Evolutionary conservation across 2,888 invertebrate genomes (phyloP), one percentile per base, ranked within the genome.

Genomic region (Sthenelais limicola): DNA sequence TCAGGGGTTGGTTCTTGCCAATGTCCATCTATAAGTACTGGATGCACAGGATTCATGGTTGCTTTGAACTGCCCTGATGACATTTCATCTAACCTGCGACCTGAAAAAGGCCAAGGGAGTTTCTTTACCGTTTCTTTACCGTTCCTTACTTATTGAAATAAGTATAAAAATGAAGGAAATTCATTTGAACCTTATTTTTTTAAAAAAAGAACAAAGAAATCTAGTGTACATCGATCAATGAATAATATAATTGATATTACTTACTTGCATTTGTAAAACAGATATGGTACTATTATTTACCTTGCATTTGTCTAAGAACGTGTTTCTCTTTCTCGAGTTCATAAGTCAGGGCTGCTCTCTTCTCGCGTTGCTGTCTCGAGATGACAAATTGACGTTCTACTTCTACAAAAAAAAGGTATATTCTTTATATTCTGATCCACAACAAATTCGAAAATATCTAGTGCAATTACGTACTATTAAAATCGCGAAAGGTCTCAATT

Each of bases 311-410:
- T 47, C 87, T 75, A 7, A 87, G 82, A 3, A 85, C 79, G 75
- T 88, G 88, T 74, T 86, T 86, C 77, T 87, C 85, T 28, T 84
- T 83, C 72, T 87, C 87, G 28, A 87, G 80, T 69, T 87, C 86
- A 49, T 84, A 76, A n/a, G 85, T 81, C 7, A 87, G 85, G 30
- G 83, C 82, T 3, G 85, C 79, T 38, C 84, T 74, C 77, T 86
- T 81, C 49, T 82, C 83, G n/a, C 86, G 73, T 74, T 84, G 83
- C 79, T 84, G 83, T 72, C 81, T 80, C 38, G 82, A 77, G 71
- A 82, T 80, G 68, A 81, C 83, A 15, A 82, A 79, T 73, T 83
- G 83, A 5, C 83, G 83, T 73, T 86, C 84, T 32, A 84, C 85
- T 58, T 80, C 84, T 85, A 74, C 3, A 78, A 21, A 2, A 38